Evolutionary conservation across 2,888 invertebrate species (phyloP), one percentile per base, ranked within the genome.

Genomic region (Scaptomyza reducta): DNA sequence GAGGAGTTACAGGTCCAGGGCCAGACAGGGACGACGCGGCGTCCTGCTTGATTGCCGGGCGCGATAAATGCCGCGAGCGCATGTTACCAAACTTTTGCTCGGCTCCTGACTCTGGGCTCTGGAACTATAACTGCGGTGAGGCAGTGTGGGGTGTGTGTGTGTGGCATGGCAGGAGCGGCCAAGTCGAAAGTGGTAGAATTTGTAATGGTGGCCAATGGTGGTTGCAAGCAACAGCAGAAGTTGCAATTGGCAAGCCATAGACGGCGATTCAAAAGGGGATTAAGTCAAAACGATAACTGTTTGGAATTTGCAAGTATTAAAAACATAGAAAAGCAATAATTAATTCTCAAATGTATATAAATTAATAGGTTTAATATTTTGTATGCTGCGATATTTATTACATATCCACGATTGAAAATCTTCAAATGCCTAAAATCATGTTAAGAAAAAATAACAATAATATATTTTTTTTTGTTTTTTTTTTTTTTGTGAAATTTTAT

Each of bases 21-120:
- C 62, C 63, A 68, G 72, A 47, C 64, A 67, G 72, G 46, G 57
- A 60, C 66, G 80, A 60, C 80, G 87, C 64, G 87, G 58, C 78
- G 84, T 82, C 81, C 82, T 85, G 79, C 62, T 58, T 85, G 82
- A 87, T 84, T 81, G 82, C 63, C 74, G 70, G 76, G 75, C 74
- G 69, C 73, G 85, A 82, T 79, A 83, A 79, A 77, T 74, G 72
- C 67, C 59, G 68, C 76, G 49, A 67, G 53, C 63, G 65, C 70
- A 74, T 78, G 75, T 74, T 74, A 69, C 68, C 79, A 77, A 72
- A 69, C 74, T 74, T 63, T 54, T 65, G 66, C 50, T 57, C 67
- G 45, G 64, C 64, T 62, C 62, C 62, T 58, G 60, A 61, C 65
- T 45, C 55, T 54, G 41, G 9, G 47, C 51, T 56, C 65, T 45